phyloP scores from a whole-genome alignment of 2,113 vertebrate species.

The Toxotes jaculatrix region DNA sequence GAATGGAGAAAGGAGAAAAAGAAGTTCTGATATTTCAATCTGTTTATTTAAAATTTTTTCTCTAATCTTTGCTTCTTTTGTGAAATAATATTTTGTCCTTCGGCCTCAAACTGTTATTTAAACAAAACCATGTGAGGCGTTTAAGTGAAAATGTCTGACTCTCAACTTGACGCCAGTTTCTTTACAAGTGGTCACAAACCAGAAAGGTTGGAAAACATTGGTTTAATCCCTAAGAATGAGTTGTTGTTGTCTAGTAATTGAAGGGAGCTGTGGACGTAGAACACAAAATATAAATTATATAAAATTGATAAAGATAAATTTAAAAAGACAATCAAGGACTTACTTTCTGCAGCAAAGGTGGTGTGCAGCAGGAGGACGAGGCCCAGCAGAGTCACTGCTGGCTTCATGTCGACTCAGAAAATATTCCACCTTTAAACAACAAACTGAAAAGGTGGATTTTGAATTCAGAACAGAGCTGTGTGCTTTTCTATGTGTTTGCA shows the following conservation, averaged over 20 bases:
- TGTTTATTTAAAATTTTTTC: no score
- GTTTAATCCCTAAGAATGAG: no score
- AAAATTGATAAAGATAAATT: not conserved
- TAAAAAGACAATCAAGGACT: not conserved
- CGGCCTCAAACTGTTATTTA: not conserved
- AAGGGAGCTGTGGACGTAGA: not conserved
- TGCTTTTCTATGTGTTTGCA: not conserved
- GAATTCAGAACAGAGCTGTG: not conserved
- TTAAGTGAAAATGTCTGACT: no score
- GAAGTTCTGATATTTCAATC: no score
- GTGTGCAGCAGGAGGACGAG: slow-evolving; percentile 70
- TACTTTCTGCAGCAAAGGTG: slow-evolving; percentile 81
- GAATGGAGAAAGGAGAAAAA: no score
- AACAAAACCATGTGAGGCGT: not conserved
- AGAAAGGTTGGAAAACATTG: no score
- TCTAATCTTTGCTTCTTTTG: no score
- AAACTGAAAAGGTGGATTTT: not conserved
- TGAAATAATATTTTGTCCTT: not conserved
- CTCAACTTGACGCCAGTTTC: no score
- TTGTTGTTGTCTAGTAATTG: no score
- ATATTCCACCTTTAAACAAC: not conserved
- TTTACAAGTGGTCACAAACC: no score
- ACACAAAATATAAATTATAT: not conserved
- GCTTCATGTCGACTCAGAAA: slow-evolving; percentile 72
- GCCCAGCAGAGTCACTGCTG: slow-evolving; percentile 73